Evolutionary conservation across 2,113 vertebrate species (phyloP).

Genomic region (Rutilus rutilus): DNA sequence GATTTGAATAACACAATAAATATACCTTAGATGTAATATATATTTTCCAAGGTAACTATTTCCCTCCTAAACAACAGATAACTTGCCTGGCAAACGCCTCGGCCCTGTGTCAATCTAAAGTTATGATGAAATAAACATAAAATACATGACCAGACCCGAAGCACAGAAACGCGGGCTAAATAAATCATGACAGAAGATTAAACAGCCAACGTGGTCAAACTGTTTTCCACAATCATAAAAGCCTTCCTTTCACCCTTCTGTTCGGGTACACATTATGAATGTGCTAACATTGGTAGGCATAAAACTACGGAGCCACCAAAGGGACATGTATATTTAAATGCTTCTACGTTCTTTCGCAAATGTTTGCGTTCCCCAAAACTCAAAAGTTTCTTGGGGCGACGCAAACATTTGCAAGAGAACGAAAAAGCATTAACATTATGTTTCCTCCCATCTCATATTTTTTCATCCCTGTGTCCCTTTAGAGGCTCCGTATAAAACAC

Average conservation of each 20-base stretch:
- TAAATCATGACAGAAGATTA: constrained; percentile 66
- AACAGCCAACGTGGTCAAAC: constrained; percentile 42
- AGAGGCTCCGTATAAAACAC: too few species aligned
- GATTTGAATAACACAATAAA: constrained; percentile 92
- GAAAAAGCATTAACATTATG: too few species aligned
- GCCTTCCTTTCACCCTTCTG: neutral
- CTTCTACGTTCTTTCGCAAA: too few species aligned
- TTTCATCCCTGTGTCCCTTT: too few species aligned
- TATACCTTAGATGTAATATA: constrained; percentile 82
- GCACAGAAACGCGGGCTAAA: constrained; percentile 76
- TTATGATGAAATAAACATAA: constrained; percentile 70
- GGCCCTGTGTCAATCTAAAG: constrained; percentile 68
- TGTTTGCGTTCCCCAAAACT: too few species aligned
- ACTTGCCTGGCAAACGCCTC: constrained; percentile 68
- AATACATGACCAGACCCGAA: constrained; percentile 72
- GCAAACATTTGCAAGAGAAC: too few species aligned
- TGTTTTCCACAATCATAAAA: constrained; percentile 22
- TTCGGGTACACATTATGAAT: constrained; percentile 2
- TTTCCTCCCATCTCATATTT: too few species aligned
- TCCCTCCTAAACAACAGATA: constrained; percentile 67
- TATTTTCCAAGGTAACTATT: constrained; percentile 70
- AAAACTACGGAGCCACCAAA: neutral
- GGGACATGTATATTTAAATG: too few species aligned
- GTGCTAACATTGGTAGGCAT: neutral
- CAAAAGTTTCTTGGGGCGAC: too few species aligned